Evolutionary conservation across 2,113 vertebrate genomes (phyloP), one percentile per base, ranked within the genome.

Genomic region (Electrona antarctica): DNA sequence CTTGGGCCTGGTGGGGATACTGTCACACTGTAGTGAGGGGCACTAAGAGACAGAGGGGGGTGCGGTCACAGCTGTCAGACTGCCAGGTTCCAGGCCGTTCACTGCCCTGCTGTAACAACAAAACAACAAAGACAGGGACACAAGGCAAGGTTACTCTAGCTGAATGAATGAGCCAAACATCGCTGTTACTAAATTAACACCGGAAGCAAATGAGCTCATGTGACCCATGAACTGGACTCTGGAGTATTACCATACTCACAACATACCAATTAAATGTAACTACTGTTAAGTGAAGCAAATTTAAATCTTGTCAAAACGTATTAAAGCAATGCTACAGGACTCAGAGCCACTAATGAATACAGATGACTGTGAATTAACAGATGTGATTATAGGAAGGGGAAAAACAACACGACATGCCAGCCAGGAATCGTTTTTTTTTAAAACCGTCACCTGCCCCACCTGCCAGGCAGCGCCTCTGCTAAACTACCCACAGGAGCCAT

Each of bases 11-110:
- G n/a, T 29, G 58, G 9, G 54, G 48, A 49, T 15, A 15, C 3
- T 3, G 57, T 96, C 93, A 97, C 81, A 97, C 95, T 21, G 21
- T 21, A 7, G 94, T 93, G 74, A 98, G 93, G 29, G 95, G 96
- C 66, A 98, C 93, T 76, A 97, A 90, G 96, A 94, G 1, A 95
- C 92, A 0, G 95, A 88, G 0, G 94, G 93, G 0, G 95, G 94
- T 0, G 87, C 91, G 10, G 95, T 95, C 89, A 74, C 87, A 80
- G 93, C 93, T 0, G 91, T 90, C 78, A 94, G 88, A 7, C 91
- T 71, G 0, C 91, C 93, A 6, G 95, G 89, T 49, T 97, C 96
- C 79, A 97, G 93, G 78, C 95, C 94, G 0, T 95, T 98, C 85
- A 95, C 79, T 67, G 93, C 87, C 94, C 96, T 94, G 91, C 82